Evolutionary conservation across 2,113 vertebrate species (phyloP).

Genomic region (Parotia lawesii): DNA sequence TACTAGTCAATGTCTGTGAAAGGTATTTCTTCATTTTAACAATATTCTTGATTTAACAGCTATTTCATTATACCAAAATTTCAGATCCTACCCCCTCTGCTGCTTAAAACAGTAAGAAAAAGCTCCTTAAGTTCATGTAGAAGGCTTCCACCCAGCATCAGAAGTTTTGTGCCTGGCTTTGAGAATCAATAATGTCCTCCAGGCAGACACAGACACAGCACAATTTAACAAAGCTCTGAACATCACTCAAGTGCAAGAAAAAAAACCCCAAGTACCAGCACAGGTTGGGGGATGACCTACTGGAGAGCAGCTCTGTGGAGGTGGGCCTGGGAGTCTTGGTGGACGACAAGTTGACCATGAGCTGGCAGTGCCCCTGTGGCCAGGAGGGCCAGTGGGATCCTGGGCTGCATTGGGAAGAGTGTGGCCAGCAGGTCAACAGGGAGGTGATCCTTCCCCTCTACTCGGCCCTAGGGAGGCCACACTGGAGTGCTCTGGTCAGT

Average conservation of each 20-base stretch:
- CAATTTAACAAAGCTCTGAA: background rate
- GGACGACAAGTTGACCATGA: background rate
- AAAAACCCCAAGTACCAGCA: background rate
- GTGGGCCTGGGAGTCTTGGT: background rate
- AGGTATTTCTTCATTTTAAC: background rate
- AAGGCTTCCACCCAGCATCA: background rate
- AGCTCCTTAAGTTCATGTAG: background rate
- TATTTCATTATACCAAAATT: background rate
- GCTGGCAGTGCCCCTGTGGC: background rate
- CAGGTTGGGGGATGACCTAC: background rate
- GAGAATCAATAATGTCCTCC: background rate
- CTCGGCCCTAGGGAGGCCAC: accelerated
- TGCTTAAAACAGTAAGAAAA: background rate
- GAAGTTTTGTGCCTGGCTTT: background rate
- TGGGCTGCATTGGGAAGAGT: accelerated
- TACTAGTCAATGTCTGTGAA: background rate
- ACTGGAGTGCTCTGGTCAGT: background rate
- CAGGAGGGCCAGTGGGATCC: background rate
- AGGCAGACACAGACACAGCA: background rate
- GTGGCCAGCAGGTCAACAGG: accelerated
- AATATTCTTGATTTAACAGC: background rate
- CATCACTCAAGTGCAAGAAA: background rate
- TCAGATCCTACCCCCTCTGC: background rate
- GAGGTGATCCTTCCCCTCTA: background rate
- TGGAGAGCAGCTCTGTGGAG: background rate